Evolutionary conservation across 2,888 invertebrate species (phyloP).

Genomic region (Hymenopus coronatus): DNA sequence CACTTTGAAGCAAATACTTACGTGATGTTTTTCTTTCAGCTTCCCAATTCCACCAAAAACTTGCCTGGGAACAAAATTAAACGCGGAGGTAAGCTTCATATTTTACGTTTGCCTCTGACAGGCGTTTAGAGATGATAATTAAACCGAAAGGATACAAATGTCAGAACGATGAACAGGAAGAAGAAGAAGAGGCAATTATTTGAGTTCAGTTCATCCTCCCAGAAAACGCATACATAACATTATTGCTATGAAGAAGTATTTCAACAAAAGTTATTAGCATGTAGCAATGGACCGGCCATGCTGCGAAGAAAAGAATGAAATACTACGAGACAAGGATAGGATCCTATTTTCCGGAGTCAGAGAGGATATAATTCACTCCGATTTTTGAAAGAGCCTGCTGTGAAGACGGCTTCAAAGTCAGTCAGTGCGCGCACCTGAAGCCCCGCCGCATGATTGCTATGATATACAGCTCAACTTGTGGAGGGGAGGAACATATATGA

Average conservation of each 20-base stretch:
- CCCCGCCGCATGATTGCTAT: constrained; percentile 24
- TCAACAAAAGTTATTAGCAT: constrained; percentile 20
- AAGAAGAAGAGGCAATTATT: constrained; percentile 31
- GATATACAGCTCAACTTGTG: constrained; percentile 24
- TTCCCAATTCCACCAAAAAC: background rate
- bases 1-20: background rate
- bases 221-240: constrained; percentile 12
- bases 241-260: constrained; percentile 11
- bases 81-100: constrained; percentile 17
- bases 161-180: constrained; percentile 2
- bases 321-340: constrained; percentile 1
- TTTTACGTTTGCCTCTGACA: constrained; percentile 19
- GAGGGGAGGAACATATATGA: background rate
- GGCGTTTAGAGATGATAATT: constrained; percentile 33
- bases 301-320: constrained; percentile 16
- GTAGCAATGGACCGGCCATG: constrained; percentile 3
- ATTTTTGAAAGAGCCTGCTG: constrained; percentile 32
- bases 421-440: constrained; percentile 12
- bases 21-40: background rate
- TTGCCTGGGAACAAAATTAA: background rate
- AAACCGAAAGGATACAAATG: constrained; percentile 28
- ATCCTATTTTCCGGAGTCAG: constrained; percentile 26
- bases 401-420: constrained; percentile 32
- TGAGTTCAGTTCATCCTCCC: constrained; percentile 6
- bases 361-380: constrained; percentile 31